Conservation (phyloP, 2,797 vertebrate genomes). For the Lemur catta region DNA sequence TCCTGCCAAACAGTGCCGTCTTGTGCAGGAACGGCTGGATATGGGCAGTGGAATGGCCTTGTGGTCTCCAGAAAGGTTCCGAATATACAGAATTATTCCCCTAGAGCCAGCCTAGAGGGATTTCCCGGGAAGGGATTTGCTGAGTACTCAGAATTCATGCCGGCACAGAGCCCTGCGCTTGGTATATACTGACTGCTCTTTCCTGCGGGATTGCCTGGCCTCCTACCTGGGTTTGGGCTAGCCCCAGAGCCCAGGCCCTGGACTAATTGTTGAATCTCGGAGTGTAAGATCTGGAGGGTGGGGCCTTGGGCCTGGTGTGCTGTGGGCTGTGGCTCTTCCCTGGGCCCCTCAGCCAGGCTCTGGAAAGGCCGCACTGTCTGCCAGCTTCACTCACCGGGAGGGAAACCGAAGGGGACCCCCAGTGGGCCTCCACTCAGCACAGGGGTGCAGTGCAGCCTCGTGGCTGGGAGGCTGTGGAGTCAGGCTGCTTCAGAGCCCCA, state of each 20-base stretch:
- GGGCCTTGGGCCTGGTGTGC: neutral
- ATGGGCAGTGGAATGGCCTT: neutral
- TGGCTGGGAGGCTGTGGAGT: neutral
- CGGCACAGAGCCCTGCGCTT: neutral
- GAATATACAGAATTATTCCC: neutral
- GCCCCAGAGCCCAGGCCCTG: neutral
- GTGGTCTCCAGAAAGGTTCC: neutral
- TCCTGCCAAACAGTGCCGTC: neutral
- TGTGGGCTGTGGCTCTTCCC: neutral
- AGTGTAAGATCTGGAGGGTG: neutral
- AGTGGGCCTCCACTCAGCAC: neutral
- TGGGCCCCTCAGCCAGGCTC: neutral
- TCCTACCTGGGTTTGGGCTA: neutral
- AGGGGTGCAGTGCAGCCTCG: neutral
- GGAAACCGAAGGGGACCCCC: neutral
- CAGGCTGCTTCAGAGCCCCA: neutral
- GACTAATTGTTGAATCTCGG: neutral
- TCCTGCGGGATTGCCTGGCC: neutral
- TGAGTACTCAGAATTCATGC: neutral
- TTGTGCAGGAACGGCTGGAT: neutral
- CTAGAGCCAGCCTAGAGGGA: neutral
- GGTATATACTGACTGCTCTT: neutral
- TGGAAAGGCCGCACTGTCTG: neutral
- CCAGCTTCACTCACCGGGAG: neutral
- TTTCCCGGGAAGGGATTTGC: neutral